phyloP scores from a whole-genome alignment of 92 coral and sea anemone genomes.

The Zoanthus gigantus region DNA sequence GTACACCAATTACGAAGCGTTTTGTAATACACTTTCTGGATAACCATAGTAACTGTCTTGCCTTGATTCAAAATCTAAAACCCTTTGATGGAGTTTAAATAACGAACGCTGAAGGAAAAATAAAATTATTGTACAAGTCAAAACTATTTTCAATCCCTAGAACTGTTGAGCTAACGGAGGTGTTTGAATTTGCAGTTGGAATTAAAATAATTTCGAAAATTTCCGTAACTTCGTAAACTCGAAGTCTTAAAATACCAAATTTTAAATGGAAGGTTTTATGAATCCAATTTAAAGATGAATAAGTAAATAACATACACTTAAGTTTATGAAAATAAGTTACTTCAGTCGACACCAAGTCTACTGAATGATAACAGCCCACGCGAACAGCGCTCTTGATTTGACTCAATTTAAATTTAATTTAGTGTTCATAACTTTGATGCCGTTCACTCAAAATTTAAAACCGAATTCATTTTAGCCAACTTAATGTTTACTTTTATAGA shows the following conservation, averaged over 20 bases:
- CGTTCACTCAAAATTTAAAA: neutral
- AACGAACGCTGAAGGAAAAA: neutral
- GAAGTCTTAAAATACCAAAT: neutral
- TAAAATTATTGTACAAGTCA: neutral
- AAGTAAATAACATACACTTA: neutral
- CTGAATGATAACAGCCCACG: constrained; percentile 16
- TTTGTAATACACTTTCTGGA: constrained; percentile 2
- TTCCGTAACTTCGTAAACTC: neutral
- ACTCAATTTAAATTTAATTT: neutral
- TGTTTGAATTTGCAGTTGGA: neutral
- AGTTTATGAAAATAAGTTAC: neutral
- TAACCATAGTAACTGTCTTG: constrained; percentile 46
- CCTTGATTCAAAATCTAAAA: neutral
- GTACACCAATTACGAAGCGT: constrained; percentile 1
- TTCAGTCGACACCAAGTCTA: neutral
- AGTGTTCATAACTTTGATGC: neutral
- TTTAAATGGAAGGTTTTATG: neutral
- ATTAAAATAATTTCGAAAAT: neutral
- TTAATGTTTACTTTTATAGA: neutral
- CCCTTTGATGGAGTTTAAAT: neutral
- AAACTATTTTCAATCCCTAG: neutral
- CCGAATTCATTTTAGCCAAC: neutral
- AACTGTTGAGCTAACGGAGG: neutral
- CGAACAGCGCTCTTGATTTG: constrained; percentile 5
- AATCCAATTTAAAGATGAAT: neutral